Percentiles rank a stretch among this genome's conserved stretches.
Conservation (phyloP, 2,797 vertebrate species). For the Alosa sapidissima region DNA sequence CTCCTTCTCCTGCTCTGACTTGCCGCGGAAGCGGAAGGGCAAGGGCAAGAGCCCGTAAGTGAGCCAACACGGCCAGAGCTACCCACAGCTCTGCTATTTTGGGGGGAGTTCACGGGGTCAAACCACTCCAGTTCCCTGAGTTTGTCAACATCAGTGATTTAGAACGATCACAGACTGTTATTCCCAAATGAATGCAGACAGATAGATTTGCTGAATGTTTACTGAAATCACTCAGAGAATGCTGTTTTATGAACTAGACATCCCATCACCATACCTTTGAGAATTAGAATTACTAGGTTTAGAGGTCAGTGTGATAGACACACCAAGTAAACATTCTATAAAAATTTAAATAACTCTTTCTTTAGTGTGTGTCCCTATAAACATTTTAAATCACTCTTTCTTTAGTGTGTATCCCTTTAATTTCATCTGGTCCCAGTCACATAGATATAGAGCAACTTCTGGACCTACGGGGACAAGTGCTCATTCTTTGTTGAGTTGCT, state of each 20-base stretch:
- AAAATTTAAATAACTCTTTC: too few relatives aligned
- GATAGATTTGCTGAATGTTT: not conserved
- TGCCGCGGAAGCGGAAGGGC: conserved; percentile 70
- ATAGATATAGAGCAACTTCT: not conserved
- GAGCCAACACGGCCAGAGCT: not conserved
- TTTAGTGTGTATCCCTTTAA: too few relatives aligned
- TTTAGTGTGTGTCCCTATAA: too few relatives aligned
- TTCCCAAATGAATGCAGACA: not conserved
- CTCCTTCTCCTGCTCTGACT: conserved; percentile 47
- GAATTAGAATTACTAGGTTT: not conserved
- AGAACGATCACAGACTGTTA: not conserved
- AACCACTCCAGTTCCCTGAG: not conserved
- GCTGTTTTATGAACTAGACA: too few relatives aligned
- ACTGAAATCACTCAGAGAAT: not conserved
- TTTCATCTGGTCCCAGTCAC: too few relatives aligned
- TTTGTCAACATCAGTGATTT: not conserved
- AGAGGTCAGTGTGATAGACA: too few relatives aligned
- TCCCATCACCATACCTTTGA: too few relatives aligned
- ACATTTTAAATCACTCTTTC: too few relatives aligned
- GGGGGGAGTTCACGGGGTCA: not conserved
- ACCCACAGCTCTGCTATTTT: not conserved
- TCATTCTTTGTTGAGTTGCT: not conserved
- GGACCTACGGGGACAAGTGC: not conserved
- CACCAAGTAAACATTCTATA: too few relatives aligned
- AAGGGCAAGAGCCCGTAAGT: not conserved